Evolutionary conservation across 2,888 invertebrate species (phyloP).

Genomic region (Hanleya hanleyi): DNA sequence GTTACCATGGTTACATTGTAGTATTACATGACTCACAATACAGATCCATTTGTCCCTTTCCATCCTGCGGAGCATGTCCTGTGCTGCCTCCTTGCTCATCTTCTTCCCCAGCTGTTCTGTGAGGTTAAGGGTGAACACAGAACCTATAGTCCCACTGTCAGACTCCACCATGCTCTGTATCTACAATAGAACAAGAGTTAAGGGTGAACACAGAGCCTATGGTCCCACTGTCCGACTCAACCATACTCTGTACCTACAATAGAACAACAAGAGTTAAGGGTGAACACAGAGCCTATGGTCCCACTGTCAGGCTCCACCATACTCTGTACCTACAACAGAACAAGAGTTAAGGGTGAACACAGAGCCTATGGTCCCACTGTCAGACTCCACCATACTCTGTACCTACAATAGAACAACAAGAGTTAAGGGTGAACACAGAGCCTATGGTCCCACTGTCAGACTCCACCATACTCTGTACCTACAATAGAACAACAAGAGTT

Average conservation of each 20-base stretch:
- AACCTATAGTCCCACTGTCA: slow-evolving; percentile 59
- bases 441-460: slow-evolving; percentile 59
- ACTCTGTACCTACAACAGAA: no score
- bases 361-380: slow-evolving; percentile 60
- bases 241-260: no score
- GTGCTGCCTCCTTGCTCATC: slow-evolving; percentile 62
- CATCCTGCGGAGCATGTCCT: slow-evolving; percentile 54
- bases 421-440: slow-evolving; percentile 61
- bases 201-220: slow-evolving; percentile 61
- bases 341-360: slow-evolving; percentile 61
- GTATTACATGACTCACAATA: slow-evolving; percentile 45
- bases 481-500: no score
- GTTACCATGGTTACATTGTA: no score
- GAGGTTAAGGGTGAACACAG: slow-evolving; percentile 61
- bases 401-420: no score
- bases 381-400: slow-evolving; percentile 59
- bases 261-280: no score
- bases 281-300: slow-evolving; percentile 57
- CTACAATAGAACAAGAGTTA: no score
- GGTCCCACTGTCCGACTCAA: slow-evolving; percentile 58
- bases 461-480: slow-evolving; percentile 59
- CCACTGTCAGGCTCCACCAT: slow-evolving; percentile 64
- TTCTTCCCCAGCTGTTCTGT: slow-evolving; percentile 57
- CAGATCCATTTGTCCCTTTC: slow-evolving; percentile 53
- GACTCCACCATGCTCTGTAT: slow-evolving; percentile 60